phyloP scores from a whole-genome alignment of 2,888 invertebrate genomes.

The Tanaodytes sp. region DNA sequence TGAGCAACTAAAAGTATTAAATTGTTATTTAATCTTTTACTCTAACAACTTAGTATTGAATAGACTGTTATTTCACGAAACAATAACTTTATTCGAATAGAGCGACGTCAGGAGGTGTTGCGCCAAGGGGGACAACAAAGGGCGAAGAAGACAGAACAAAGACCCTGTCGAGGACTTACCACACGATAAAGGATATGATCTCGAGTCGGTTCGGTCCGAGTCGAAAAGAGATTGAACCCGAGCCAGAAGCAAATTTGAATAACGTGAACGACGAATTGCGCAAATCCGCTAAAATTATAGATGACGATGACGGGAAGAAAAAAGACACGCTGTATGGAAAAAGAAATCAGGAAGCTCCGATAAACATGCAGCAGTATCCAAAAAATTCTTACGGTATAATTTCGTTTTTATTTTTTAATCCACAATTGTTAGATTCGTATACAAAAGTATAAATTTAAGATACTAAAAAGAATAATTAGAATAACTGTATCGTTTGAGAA shows the following conservation, averaged over 20 bases:
- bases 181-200: conserved; percentile 88
- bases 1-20: too few relatives aligned
- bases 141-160: conserved; percentile 73
- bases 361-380: conserved; percentile 65
- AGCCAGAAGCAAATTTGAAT: conserved; percentile 75
- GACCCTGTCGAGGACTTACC: conserved; percentile 85
- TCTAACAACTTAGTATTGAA: too few relatives aligned
- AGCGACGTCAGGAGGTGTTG: conserved; percentile 62
- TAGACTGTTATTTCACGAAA: conserved; percentile 14
- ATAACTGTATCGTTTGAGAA: too few relatives aligned
- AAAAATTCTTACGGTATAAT: conserved; percentile 66
- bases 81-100: conserved; percentile 53
- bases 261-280: conserved; percentile 78
- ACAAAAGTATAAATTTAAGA: too few relatives aligned
- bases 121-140: conserved; percentile 61
- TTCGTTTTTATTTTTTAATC: background rate
- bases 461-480: too few relatives aligned
- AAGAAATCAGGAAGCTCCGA: conserved; percentile 67
- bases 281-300: conserved; percentile 72
- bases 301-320: conserved; percentile 72
- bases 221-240: conserved; percentile 75
- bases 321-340: conserved; percentile 78
- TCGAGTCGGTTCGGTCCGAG: conserved; percentile 83
- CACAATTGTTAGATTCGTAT: too few relatives aligned
- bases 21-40: too few relatives aligned